These are phyloP conservation scores for Corydoras sp. DNA, from an alignment of 2,113 vertebrate genomes.

Conservation along the genomic window DNA sequence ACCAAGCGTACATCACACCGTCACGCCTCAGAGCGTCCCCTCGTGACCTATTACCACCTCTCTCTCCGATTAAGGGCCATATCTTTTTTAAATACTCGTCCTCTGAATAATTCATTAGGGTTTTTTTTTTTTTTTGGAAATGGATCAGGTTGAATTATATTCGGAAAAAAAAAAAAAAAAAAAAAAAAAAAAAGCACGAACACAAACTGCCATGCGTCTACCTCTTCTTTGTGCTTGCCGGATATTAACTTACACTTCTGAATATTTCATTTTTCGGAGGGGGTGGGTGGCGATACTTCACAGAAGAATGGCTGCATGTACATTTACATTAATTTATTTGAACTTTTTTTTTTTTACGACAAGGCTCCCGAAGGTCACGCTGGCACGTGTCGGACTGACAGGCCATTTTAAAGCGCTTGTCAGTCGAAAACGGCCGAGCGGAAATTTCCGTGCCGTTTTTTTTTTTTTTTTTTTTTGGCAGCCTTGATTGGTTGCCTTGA, in stretches of 20 bases:
- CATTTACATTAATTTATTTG: constrained; percentile 59
- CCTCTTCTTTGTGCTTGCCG: constrained; percentile 43
- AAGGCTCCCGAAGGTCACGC: constrained; percentile 51
- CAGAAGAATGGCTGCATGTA: constrained; percentile 51
- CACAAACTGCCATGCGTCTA: constrained; percentile 30
- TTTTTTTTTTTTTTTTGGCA: constrained; percentile 24
- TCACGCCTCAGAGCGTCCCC: constrained; percentile 14
- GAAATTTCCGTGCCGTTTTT: constrained; percentile 49
- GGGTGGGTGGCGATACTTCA: constrained; percentile 41
- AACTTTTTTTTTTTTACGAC: constrained; percentile 35
- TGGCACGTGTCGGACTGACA: constrained; percentile 58
- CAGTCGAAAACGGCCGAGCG: constrained; percentile 58
- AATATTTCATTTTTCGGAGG: constrained; percentile 50
- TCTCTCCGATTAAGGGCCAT: constrained; percentile 33
- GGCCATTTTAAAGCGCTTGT: constrained; percentile 61
- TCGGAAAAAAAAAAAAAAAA: constrained; percentile 30
- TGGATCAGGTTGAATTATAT: constrained; percentile 49
- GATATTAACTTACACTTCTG: constrained; percentile 52
- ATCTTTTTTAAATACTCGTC: constrained; percentile 44
- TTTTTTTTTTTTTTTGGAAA: constrained; percentile 3
- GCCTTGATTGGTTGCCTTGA: constrained; percentile 53
- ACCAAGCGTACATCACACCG: neutral
- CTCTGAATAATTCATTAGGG: constrained; percentile 50
- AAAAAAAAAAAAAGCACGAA: neutral
- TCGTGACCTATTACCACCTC: constrained; percentile 31